Evolutionary conservation across 2,888 invertebrate genomes (phyloP).

Genomic region (Tenthredo livida): DNA sequence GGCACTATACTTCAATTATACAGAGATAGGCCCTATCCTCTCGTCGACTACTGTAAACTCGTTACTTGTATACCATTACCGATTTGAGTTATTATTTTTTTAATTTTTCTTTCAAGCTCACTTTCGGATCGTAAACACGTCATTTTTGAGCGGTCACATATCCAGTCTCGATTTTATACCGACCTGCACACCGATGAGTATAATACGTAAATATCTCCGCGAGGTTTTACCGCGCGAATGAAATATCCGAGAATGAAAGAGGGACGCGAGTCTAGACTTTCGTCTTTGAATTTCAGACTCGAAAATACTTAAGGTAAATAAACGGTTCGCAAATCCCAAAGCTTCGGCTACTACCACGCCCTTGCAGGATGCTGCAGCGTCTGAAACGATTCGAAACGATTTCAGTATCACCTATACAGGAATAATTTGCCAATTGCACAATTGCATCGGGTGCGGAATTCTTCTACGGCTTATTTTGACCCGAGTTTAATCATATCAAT

Average conservation of each 20-base stretch:
- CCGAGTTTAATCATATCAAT: no score
- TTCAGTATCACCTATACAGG: neutral
- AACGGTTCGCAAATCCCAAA: conserved; percentile 37
- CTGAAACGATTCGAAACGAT: neutral
- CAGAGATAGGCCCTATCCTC: neutral
- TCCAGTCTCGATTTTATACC: neutral
- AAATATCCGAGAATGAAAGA: neutral
- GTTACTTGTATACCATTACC: neutral
- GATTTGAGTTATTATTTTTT: neutral
- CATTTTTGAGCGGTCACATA: conserved; percentile 30
- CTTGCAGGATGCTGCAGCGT: neutral
- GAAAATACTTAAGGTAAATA: conserved; percentile 39
- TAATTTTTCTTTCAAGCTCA: neutral
- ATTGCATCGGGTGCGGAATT: neutral
- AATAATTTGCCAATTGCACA: neutral
- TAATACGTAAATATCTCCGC: neutral
- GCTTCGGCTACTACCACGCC: conserved; percentile 22
- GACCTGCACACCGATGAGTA: neutral
- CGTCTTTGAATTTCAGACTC: conserved; percentile 24
- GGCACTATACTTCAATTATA: neutral
- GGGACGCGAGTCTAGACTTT: conserved; percentile 33
- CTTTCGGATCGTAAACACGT: conserved; percentile 31
- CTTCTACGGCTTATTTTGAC: no score
- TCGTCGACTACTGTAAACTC: neutral
- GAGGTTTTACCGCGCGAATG: neutral